Evolutionary conservation across 2,888 invertebrate genomes (phyloP), one percentile per base, ranked within the genome.

Genomic region (Mesoligia furuncula): DNA sequence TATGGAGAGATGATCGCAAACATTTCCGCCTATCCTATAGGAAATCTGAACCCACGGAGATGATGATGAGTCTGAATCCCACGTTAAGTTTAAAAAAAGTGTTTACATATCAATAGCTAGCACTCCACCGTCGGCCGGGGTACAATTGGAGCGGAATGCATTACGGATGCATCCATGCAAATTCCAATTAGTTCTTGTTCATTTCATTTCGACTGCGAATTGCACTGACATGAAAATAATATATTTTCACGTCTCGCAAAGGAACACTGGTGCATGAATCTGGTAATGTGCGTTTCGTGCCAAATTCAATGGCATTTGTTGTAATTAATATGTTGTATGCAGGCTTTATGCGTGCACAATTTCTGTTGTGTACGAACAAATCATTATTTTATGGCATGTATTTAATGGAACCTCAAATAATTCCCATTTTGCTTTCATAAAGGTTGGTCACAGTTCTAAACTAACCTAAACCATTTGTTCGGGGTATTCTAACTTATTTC

Each of bases 171-270:
- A 86, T 89, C 54, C 85, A 87, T 85, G 86, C 86, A 86, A 83
- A 88, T 81, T 83, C 77, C 83, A 87, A 88, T 88, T 86, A 88
- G 78, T 88, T 85, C 79, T 79, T 84, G 85, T 85, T 87, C 82
- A 85, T 88, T 85, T 88, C 87, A 88, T 87, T 86, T 84, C 68
- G 36, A 70, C 76, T 77, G 68, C 80, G 81, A 83, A 85, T 85
- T 72, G 68, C 68, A 74, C 57, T 71, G 75, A 70, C 79, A 74
- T 70, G 67, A 77, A 78, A 74, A 79, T 81, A 82, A 84, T 87
- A 77, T 80, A 80, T 82, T 79, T 69, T 59, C 85, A 36, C 66
- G 59, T 71, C 73, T 68, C 79, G 76, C 83, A 85, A 84, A 76
- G 65, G 71, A 72, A 72, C 51, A 42, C 31, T 36, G 59, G 31